A percentile compares a stretch with the other conserved stretches of the same genome.
Conservation (phyloP, 1,140 invertebrate genomes). For the Drosophila punjabiensis region DNA sequence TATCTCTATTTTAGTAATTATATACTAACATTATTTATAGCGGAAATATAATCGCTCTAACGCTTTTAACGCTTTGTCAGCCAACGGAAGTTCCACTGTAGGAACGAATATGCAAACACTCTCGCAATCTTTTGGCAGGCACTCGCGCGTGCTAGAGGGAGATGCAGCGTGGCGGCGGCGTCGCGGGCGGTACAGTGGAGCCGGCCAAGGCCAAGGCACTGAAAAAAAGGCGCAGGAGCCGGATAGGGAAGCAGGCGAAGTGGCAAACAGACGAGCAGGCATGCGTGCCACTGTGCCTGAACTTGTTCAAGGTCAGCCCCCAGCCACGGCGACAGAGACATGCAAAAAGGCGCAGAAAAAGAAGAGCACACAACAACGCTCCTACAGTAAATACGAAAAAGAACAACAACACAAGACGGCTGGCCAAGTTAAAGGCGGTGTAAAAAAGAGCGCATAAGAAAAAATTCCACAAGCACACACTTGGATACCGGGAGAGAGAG, state of each 20-base stretch:
- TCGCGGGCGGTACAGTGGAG: conserved; percentile 16
- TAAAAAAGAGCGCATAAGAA: conserved; percentile 23
- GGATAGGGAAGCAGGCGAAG: conserved; percentile 9
- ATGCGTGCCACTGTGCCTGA: conserved; percentile 63
- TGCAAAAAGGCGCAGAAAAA: conserved; percentile 46
- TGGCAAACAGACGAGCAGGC: conserved; percentile 7
- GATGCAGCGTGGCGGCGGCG: neutral
- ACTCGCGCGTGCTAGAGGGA: neutral
- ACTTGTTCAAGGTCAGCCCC: conserved; percentile 74
- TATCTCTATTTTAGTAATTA: neutral
- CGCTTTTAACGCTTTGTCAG: neutral
- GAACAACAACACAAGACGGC: conserved; percentile 4
- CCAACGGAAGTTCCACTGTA: conserved; percentile 1
- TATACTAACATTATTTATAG: neutral
- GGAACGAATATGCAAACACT: conserved; percentile 14
- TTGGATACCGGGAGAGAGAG: conserved; percentile 2
- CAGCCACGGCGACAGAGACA: conserved; percentile 33
- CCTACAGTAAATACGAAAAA: conserved; percentile 10
- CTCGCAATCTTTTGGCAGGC: conserved; percentile 8
- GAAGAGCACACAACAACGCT: conserved; percentile 19
- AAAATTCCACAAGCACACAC: conserved; percentile 22
- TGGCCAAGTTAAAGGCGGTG: conserved; percentile 25
- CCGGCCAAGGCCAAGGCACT: conserved; percentile 46
- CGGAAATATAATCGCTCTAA: neutral
- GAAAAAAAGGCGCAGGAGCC: conserved; percentile 3